Evolutionary conservation across 2,113 vertebrate genomes (phyloP), one percentile per base, ranked within the genome.

Genomic region (Mola mola): DNA sequence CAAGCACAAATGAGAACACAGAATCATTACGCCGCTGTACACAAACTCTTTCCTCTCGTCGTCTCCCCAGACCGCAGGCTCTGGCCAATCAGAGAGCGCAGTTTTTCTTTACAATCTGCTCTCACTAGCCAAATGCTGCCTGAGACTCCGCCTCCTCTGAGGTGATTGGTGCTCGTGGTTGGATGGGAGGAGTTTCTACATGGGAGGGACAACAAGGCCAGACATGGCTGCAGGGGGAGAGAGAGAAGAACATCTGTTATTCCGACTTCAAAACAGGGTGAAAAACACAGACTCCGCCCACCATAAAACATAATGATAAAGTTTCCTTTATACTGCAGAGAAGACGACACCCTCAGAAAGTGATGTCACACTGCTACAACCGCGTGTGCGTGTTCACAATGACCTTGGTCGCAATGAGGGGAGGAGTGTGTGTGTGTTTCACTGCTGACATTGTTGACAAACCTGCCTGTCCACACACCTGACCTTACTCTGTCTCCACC

Each of bases 181-280:
- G 25, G 75, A 48, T 60, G 72, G 61, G 42, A 64, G 34, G 57
- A 86, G 90, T 22, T 37, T 65, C 93, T 94, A 98, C 96, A 98
- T 98, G 40, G 96, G 96, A 48, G 96, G 96, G 70, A 97, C 96
- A 80, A 96, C 96, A 82, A 98, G 94, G 88, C 96, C 95, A 34
- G 96, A 97, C 96, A 98, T 98, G 84, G 94, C 96, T 97, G 93
- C 66, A 93, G 53, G 70, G 28, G 78, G n/a, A 47, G 40, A 78
- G 20, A 70, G 6, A 59, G 11, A 63, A 29, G 69, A 19, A 64
- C 8, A 31, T n/a, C n/a, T n/a, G n/a, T n/a, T n/a, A n/a, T n/a
- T n/a, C n/a, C n/a, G n/a, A n/a, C n/a, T n/a, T n/a, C n/a, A n/a
- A n/a, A n/a, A n/a, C n/a, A n/a, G n/a, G n/a, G n/a, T n/a, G n/a